Evolutionary conservation across 1,140 invertebrate species (phyloP), one percentile per base, ranked within the genome.

Genomic region (Harlomillsia oculata): DNA sequence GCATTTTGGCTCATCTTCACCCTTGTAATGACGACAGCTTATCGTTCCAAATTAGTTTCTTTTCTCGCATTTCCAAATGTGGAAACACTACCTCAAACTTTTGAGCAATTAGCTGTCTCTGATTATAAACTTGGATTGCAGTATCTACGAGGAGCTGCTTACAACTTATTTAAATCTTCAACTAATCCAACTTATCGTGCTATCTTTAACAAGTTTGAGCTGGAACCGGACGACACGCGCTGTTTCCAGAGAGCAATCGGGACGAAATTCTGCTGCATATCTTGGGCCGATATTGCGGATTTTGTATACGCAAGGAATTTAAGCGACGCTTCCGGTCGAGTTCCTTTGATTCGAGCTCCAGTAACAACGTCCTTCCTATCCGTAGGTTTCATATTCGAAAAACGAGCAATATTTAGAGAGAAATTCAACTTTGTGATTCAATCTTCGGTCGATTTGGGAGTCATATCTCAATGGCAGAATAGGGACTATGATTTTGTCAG

Each of bases 51-150:
- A 25, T n/a, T 64, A 1, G 39, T 60, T 14, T 28, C 39, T 0
- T 52, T 45, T 21, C 30, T 64, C 8, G 50, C 53, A 13, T 64
- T 60, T 39, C 53, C 53, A 13, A 25, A 39, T 49, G 11, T 53
- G 8, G 44, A 43, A 36, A 34, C 8, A 23, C 5, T 48, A 2
- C 62, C 62, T 3, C 11, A 43, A 20, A 64, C 53, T 13, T 60
- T 64, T 44, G 57, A 57, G 14, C 40, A 64, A 40, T 46, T 64
- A 14, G 56, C 53, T 5, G 40, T 52, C 28, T 63, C 53, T 0
- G n/a, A 43, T 13, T 49, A 32, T 16, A 32, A 26, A 18, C 14
- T 59, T 26, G 43, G 43, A 21, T 23, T 59, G 3, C 50, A 48
- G 11, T 54, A 59, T 32, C 28, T 53, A 21, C 2, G 44, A 9